Evolutionary conservation across 2,888 invertebrate genomes (phyloP).

Genomic region (Acronicta alni): DNA sequence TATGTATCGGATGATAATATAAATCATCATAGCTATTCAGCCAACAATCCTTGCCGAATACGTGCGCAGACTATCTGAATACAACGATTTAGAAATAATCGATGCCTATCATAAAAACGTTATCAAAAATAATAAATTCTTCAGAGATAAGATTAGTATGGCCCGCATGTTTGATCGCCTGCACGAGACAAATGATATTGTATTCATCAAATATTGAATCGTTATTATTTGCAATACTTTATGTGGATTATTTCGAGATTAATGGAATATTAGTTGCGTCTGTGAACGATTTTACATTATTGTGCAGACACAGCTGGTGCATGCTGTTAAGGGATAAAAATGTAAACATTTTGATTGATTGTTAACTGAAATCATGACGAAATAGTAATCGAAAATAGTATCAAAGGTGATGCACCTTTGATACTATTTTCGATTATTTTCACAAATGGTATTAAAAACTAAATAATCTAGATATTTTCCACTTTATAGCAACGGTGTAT

Average conservation of each 20-base stretch:
- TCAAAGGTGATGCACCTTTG: no score
- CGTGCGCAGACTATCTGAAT: constrained; percentile 1
- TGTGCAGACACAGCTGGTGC: not conserved
- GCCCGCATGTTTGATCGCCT: constrained; percentile 7
- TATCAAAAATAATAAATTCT: constrained; percentile 16
- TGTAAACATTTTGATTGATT: not conserved
- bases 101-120: constrained; percentile 5
- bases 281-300: not conserved
- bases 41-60: not conserved
- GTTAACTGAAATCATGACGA: not conserved
- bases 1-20: not conserved
- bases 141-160: constrained; percentile 10
- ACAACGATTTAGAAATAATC: constrained; percentile 1
- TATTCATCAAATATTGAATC: constrained; percentile 1
- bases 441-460: no score
- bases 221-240: not conserved
- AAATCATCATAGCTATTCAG: not conserved
- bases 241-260: not conserved
- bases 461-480: no score
- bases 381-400: no score
- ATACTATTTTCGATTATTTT: no score
- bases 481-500: no score
- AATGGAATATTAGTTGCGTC: not conserved
- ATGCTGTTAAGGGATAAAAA: not conserved
- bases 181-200: constrained; percentile 1